Base-by-base conservation (phyloP, 2,113 vertebrate genomes). In the Neoarius graeffei region DNA sequence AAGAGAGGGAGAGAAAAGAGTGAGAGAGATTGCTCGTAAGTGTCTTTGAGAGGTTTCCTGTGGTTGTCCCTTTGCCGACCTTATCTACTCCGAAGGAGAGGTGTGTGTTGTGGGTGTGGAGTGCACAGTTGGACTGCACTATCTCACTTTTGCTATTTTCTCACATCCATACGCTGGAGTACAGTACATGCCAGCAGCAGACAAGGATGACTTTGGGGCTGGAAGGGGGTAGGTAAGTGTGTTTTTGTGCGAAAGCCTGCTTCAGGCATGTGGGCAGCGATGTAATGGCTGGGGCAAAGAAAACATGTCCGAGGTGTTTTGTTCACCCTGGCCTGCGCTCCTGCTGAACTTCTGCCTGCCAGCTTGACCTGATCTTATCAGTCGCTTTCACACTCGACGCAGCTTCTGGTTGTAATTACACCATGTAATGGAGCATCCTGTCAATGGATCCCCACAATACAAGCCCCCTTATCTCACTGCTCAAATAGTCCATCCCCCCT, bases 371-470 rank as follows among this genome's bases (percentile, higher is more conserved):
- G 94, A 95, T 94, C 90, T 91, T 95, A 94, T 94, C 94, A 92
- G 89, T 90, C 88, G 91, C 92, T 92, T 94, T 93, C 92, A 91
- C 92, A 93, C 92, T 93, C 87, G 81, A 86, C 84, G 86, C 87
- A 85, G 92, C 93, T 94, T 93, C 94, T 94, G 94, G 90, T 93
- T 94, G 93, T 92, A 93, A 94, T 95, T 95, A 94, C 93, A 93
- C 89, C 92, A 86, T 93, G 91, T 92, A 93, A 92, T 92, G 89
- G 88, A 90, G 89, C 91, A 89, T 93, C 91, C 93, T 92, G 93
- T 94, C 91, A 93, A 90, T 85, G 73, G 85, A 85, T 87, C 88
- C 91, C 91, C 89, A 35, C 62, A 74, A 64, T 81, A 64, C 76
- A 86, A 86, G 85, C 56, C 67, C 81, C 83, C 90, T 90, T 91